Evolutionary conservation across 2,888 invertebrate genomes (phyloP).

Genomic region (Corythucha ciliata): DNA sequence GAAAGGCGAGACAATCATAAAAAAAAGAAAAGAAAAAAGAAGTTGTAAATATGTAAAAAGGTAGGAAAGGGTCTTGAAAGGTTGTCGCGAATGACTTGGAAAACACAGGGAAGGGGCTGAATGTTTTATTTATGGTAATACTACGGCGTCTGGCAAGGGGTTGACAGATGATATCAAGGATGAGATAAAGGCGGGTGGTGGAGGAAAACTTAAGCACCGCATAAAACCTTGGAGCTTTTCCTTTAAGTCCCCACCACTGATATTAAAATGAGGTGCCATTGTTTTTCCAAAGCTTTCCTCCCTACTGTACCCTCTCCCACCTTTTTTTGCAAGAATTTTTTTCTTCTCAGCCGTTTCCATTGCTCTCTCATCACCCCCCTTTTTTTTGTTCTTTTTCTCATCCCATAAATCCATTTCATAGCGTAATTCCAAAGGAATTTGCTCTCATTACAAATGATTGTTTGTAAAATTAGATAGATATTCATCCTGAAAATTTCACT

Average conservation of each 20-base stretch:
- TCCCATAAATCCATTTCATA: too few relatives aligned
- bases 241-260: neutral
- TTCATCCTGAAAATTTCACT: too few relatives aligned
- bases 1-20: too few relatives aligned
- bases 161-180: neutral
- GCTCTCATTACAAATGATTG: too few relatives aligned
- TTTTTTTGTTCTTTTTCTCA: too few relatives aligned
- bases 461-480: too few relatives aligned
- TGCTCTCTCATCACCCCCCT: neutral
- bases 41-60: slow-evolving; percentile 5
- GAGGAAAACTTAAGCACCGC: slow-evolving; percentile 1
- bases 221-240: slow-evolving; percentile 1
- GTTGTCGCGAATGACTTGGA: too few relatives aligned
- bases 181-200: neutral
- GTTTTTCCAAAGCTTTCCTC: neutral
- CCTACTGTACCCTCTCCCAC: neutral
- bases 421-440: too few relatives aligned
- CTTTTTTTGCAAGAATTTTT: too few relatives aligned
- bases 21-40: too few relatives aligned
- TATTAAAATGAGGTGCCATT: slow-evolving; percentile 3
- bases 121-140: slow-evolving; percentile 6
- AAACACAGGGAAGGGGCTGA: too few relatives aligned
- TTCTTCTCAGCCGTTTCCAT: too few relatives aligned
- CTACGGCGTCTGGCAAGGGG: slow-evolving; percentile 1
- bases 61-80: neutral